Conservation (phyloP, 2,888 invertebrate species). For the Mayetiola destructor region DNA sequence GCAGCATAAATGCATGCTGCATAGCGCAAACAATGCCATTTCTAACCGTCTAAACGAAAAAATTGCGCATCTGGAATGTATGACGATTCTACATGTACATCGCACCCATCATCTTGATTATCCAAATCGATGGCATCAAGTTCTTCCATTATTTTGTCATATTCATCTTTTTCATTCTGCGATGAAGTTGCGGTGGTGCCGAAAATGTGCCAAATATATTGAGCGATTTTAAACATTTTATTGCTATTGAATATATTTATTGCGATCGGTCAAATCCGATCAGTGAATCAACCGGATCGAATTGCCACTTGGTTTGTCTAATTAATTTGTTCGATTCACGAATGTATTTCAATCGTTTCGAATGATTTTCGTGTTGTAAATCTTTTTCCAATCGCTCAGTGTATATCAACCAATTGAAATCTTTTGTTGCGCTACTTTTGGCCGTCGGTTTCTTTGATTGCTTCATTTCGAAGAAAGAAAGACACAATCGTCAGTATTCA, state of each 20-base stretch:
- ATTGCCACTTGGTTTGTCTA: conserved; percentile 71
- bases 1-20: too few species aligned
- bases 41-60: neutral
- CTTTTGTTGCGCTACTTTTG: too few species aligned
- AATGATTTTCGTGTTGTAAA: conserved; percentile 49
- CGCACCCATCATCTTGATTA: neutral
- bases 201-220: neutral
- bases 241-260: neutral
- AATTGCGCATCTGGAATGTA: neutral
- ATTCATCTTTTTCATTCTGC: neutral
- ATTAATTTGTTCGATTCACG: conserved; percentile 62
- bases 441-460: too few species aligned
- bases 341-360: conserved; percentile 52
- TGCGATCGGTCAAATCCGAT: conserved; percentile 31
- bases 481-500: too few species aligned
- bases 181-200: neutral
- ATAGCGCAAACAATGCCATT: too few species aligned
- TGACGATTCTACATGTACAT: neutral
- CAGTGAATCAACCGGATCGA: conserved; percentile 53
- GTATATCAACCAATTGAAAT: neutral
- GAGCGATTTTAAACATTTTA: neutral
- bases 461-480: too few species aligned
- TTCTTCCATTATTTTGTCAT: neutral
- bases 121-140: neutral
- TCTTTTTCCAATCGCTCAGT: neutral